Evolutionary conservation across 2,113 vertebrate genomes (phyloP), one percentile per base, ranked within the genome.

Genomic region (Epinephelus fuscoguttatus): DNA sequence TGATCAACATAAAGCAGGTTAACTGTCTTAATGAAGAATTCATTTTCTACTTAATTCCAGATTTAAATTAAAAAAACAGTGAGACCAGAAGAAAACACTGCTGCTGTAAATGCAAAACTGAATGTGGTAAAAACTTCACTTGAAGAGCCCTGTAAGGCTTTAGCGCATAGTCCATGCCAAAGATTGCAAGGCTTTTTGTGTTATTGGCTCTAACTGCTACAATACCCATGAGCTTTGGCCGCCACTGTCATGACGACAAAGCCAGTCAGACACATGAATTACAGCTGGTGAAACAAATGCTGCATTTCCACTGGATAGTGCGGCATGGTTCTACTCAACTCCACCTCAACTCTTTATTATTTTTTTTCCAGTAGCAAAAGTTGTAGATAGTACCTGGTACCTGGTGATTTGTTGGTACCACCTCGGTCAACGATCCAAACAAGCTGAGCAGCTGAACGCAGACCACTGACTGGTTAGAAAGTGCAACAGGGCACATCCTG

Each of bases 51-150:
- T 45, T 70, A 12, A 64, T 55, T 77, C 27, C n/a, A 67, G 59
- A 82, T 60, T 27, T 3, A 49, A 78, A 84, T 37, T 4, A 30
- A 68, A 55, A 33, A 81, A 62, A 71, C 42, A 59, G 40, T 64
- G 4, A 33, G 55, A 75, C 4, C 42, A 23, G 52, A 78, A 81
- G 42, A 78, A 75, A 57, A 40, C 70, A 57, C 37, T 52, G 47
- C 21, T 27, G 12, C 21, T 75, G 52, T 57, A 53, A n/a, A 84
- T 74, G 60, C 25, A 75, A 63, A 61, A 33, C 30, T 70, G 30
- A 56, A 23, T 19, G 11, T 10, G 30, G 11, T 42, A 15, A 21
- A 45, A 6, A 1, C n/a, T 68, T 57, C 37, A 59, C 37, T 84
- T 75, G 47, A 62, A 73, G 33, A 70, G 37, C 17, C 14, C n/a